Evolutionary conservation across 92 coral and sea anemone species (phyloP).

Genomic region (Heliopora coerulea): DNA sequence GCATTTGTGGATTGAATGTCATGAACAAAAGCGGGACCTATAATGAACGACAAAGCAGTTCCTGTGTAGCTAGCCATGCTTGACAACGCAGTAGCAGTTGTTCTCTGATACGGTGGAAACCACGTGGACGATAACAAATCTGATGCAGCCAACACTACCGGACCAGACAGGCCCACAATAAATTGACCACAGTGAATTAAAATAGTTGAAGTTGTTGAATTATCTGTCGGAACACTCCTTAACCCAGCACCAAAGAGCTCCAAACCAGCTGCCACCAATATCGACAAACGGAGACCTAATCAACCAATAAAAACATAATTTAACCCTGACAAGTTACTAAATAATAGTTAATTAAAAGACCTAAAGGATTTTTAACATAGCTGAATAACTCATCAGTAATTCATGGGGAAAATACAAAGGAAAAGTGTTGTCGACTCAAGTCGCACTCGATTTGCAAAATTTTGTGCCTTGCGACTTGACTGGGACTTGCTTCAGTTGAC

Average conservation of each 20-base stretch:
- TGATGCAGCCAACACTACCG: slow-evolving; percentile 96
- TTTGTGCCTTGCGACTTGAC: no score
- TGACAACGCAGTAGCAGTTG: slow-evolving; percentile 94
- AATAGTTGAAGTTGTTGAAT: slow-evolving; percentile 55
- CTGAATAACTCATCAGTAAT: no score
- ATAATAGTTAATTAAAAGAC: no score
- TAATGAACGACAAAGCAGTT: slow-evolving; percentile 78
- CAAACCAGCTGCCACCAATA: slow-evolving; percentile 71
- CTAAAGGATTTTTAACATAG: no score
- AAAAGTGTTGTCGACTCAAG: no score
- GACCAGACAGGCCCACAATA: slow-evolving; percentile 88
- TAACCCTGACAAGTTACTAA: no score
- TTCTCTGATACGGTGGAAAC: slow-evolving; percentile 96
- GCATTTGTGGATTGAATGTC: slow-evolving; percentile 52
- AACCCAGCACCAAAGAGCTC: slow-evolving; percentile 82
- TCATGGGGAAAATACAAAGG: no score
- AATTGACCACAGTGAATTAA: slow-evolving; percentile 86
- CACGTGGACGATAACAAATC: slow-evolving; percentile 93
- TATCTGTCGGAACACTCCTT: slow-evolving; percentile 72
- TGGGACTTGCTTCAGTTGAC: no score
- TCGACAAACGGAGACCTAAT: slow-evolving; percentile 77
- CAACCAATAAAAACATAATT: neutral
- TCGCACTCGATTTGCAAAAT: no score
- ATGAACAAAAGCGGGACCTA: slow-evolving; percentile 82
- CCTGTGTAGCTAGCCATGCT: slow-evolving; percentile 90